Evolutionary conservation across 2,888 invertebrate genomes (phyloP), one percentile per base, ranked within the genome.

Genomic region (Idaea biselata): DNA sequence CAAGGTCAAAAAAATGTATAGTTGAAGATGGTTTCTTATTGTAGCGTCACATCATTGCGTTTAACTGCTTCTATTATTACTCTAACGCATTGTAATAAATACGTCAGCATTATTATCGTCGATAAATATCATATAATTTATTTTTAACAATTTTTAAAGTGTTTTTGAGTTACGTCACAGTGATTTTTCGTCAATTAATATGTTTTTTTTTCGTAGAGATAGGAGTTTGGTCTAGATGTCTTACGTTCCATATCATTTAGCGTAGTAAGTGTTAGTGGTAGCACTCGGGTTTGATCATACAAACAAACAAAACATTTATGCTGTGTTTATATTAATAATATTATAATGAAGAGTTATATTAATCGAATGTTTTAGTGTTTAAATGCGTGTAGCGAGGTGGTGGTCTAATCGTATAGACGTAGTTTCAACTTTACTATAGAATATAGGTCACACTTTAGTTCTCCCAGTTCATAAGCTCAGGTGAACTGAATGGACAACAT

Each of bases 221-320:
- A 44, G 70, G 68, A 63, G 63, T 77, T 80, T 77, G 84, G 81
- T 84, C 82, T 79, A 79, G 72, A 79, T 88, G 86, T 81, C 77
- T 87, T 87, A 82, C 80, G 82, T 87, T 88, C 84, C 88, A 87
- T 87, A 86, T 87, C 84, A 84, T 69, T 74, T 84, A 83, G 82
- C 68, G 69, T 78, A 79, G 69, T 70, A 58, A 72, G 61, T 44
- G 44, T 8, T 11, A 44, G 73, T 68, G 63, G 16, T 60, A 63
- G 63, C 71, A 68, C 72, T 69, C 72, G 60, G 64, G 69, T 69
- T 68, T 73, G 68, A 67, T 61, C 69, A 66, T 64, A 63, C 63
- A 68, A 68, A 66, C 69, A 69, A 70, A 77, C 82, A 76, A 79
- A 82, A 84, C 81, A 76, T 80, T 77, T 76, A 85, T 75, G 84